Evolutionary conservation across 2,113 vertebrate species (phyloP), one percentile per base, ranked within the genome.

Genomic region (Ptilorrhoa leucosticta): DNA sequence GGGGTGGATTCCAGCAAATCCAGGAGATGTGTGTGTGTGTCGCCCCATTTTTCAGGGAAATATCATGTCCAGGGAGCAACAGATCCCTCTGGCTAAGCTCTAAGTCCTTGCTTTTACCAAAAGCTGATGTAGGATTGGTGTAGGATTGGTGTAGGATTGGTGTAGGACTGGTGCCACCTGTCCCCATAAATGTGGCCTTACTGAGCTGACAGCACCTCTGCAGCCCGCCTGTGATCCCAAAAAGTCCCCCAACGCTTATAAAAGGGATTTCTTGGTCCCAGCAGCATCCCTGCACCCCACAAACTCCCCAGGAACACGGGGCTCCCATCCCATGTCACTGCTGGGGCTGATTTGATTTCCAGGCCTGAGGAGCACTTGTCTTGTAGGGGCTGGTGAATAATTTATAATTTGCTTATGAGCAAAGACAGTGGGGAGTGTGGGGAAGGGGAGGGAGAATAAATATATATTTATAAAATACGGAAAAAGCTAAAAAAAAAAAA

Each of bases 401-500:
- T 97, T 95, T 81, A 94, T 89, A 68, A 66, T 58, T 68, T 47
- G 23, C n/a, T 93, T 63, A 24, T 19, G 47, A 96, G 39, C 71
- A 68, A 66, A 73, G 37, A 48, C 91, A 87, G 47, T 1, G 30
- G 81, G 63, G 64, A 47, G 17, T 3, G 68, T 3, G 6, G 39
- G 40, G 37, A 61, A 33, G 14, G 30, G 51, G 42, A 35, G 33
- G 7, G 44, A 54, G 39, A 83, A 73, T 76, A 84, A 65, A 87
- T 82, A 96, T 91, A 53, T 79, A 91, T 87, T 94, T 86, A 83
- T 92, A 90, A 95, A 96, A 94, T 73, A 95, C 82, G 69, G 66
- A 57, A 69, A 95, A 75, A 93, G 39, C 70, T 45, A 8, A 65
- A 65, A 47, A 84, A 78, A 69, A 64, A 64, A 65, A 84, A 45